Percentiles rank a stretch among this genome's conserved stretches.
Conservation (phyloP, 2,888 invertebrate genomes). For the Platypus cylindrus region DNA sequence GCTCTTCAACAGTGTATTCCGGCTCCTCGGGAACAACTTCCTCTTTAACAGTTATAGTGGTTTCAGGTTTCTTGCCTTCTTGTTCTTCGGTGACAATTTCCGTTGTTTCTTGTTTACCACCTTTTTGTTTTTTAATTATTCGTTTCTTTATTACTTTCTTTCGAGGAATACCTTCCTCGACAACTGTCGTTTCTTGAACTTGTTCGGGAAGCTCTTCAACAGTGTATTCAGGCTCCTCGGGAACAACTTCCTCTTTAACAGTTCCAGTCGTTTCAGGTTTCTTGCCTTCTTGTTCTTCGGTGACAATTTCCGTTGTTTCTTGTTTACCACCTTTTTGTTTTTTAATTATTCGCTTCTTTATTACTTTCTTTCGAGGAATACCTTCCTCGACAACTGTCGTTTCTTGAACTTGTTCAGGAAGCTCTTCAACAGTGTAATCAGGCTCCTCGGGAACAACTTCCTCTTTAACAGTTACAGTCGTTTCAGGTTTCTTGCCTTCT, state of each 20-base stretch:
- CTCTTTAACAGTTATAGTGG: constrained; percentile 18
- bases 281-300: constrained; percentile 34
- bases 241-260: constrained; percentile 26
- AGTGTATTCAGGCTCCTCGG: constrained; percentile 20
- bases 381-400: constrained; percentile 24
- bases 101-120: constrained; percentile 28
- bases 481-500: constrained; percentile 35
- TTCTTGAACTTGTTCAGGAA: constrained; percentile 23
- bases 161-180: constrained; percentile 18
- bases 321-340: constrained; percentile 28
- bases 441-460: constrained; percentile 20
- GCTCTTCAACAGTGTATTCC: constrained; percentile 27
- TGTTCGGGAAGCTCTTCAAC: constrained; percentile 20
- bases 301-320: constrained; percentile 31
- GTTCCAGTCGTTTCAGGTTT: constrained; percentile 36
- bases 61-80: constrained; percentile 18
- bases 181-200: constrained; percentile 11
- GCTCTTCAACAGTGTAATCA: constrained; percentile 13
- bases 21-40: constrained; percentile 28
- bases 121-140: constrained; percentile 32
- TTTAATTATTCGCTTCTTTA: constrained; percentile 25
- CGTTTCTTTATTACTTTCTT: constrained; percentile 24
- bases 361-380: constrained; percentile 21
- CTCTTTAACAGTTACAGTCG: constrained; percentile 29
- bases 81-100: constrained; percentile 26